Conservation (phyloP, 2,888 invertebrate genomes). For the Folsomia candida region DNA sequence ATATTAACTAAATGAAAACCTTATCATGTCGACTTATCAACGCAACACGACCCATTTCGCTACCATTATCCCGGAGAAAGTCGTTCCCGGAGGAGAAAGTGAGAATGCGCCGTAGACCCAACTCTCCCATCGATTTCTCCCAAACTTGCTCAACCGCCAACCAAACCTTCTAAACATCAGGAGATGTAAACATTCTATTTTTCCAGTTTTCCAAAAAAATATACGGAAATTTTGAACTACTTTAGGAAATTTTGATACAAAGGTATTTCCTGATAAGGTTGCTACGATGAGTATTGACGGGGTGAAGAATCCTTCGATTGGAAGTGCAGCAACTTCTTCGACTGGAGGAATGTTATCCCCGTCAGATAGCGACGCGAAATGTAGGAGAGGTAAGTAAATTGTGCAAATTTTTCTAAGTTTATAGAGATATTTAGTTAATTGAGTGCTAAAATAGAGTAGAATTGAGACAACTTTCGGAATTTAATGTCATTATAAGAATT, state of each 20-base stretch:
- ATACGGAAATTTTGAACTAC: neutral
- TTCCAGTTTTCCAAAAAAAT: no score
- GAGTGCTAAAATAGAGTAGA: neutral
- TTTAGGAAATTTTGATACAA: neutral
- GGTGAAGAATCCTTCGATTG: constrained; percentile 24
- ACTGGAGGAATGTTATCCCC: constrained; percentile 12
- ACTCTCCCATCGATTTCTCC: neutral
- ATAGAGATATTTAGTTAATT: neutral
- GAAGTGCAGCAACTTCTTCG: constrained; percentile 23
- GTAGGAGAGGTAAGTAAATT: constrained; percentile 33
- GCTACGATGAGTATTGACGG: neutral
- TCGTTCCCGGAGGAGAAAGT: neutral
- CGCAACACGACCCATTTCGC: no score
- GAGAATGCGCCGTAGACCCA: neutral
- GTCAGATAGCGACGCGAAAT: constrained; percentile 38
- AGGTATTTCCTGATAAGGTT: no score
- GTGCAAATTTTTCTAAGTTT: neutral
- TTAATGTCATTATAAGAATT: neutral
- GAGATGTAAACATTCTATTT: no score
- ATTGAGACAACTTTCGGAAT: neutral
- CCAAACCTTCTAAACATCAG: neutral
- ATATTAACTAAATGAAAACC: no score
- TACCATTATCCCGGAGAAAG: neutral
- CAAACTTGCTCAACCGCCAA: neutral
- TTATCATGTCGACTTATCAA: no score